A percentile compares a stretch with the other conserved stretches of the same genome.
These are phyloP conservation scores for Gorsachius magnificus DNA, from an alignment of 2,797 vertebrate genomes.

Conservation along the genomic window DNA sequence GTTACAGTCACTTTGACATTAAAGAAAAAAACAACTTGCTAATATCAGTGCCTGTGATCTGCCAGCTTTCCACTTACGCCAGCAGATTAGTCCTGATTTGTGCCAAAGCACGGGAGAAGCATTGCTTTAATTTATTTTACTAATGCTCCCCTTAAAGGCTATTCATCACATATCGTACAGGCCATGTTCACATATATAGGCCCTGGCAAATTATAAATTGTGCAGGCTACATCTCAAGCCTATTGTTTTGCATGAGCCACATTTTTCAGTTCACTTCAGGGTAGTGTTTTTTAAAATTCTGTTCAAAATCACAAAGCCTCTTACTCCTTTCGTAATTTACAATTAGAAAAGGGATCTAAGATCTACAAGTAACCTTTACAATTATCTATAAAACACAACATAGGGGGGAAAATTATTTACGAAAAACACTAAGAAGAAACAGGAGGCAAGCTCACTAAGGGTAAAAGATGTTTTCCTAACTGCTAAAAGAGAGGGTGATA, in stretches of 20 bases:
- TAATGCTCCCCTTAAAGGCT: neutral
- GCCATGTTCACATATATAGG: neutral
- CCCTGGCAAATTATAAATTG: neutral
- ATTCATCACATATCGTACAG: neutral
- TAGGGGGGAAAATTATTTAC: rapidly evolving
- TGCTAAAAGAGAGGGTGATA: neutral
- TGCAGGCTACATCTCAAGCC: neutral
- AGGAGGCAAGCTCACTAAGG: neutral
- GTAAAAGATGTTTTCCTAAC: neutral
- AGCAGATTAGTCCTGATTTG: neutral
- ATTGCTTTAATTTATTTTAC: neutral
- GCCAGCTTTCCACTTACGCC: neutral
- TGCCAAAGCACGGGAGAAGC: neutral
- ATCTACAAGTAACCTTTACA: neutral
- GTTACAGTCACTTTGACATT: neutral
- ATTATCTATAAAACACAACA: neutral
- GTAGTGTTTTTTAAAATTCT: neutral
- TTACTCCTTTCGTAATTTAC: neutral
- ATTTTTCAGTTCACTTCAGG: neutral
- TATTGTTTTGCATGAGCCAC: neutral
- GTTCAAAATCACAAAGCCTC: neutral
- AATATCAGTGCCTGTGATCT: neutral
- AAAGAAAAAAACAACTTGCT: neutral
- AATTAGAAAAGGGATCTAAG: neutral
- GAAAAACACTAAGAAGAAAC: neutral